Percentiles rank a stretch among this genome's conserved stretches.
Evolutionary conservation across 2,888 invertebrate species (phyloP).

Genomic region (Temnothorax ravouxi): DNA sequence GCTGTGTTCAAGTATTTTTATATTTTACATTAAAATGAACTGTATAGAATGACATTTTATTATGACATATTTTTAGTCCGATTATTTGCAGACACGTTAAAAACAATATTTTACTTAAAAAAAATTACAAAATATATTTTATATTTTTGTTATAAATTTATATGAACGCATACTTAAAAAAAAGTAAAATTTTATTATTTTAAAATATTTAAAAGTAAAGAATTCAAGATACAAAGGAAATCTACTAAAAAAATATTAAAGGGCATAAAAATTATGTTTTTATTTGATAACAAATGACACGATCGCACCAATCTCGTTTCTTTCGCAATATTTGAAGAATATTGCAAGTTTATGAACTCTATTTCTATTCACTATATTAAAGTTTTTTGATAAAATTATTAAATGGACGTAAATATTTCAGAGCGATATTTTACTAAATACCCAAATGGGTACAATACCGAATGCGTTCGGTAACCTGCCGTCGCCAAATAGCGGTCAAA

Average conservation of each 20-base stretch:
- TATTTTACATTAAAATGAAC: background rate
- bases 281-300: background rate
- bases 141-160: background rate
- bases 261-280: background rate
- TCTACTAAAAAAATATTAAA: slow-evolving; percentile 12
- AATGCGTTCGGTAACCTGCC: slow-evolving; percentile 53
- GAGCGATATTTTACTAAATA: slow-evolving; percentile 76
- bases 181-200: background rate
- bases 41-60: slow-evolving; percentile 5
- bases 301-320: background rate
- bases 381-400: background rate
- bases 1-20: slow-evolving; percentile 5
- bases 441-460: slow-evolving; percentile 69
- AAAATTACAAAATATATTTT: slow-evolving; percentile 3
- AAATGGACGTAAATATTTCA: slow-evolving; percentile 66
- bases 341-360: slow-evolving; percentile 14
- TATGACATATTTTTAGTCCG: background rate
- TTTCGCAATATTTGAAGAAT: slow-evolving; percentile 7
- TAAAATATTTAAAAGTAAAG: background rate
- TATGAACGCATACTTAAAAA: background rate
- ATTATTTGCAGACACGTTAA: background rate
- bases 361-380: slow-evolving; percentile 7
- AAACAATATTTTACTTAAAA: background rate
- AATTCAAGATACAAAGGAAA: background rate
- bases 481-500: slow-evolving; percentile 71